Conservation (phyloP, 1,140 invertebrate species). For the Penaeus chinensis region DNA sequence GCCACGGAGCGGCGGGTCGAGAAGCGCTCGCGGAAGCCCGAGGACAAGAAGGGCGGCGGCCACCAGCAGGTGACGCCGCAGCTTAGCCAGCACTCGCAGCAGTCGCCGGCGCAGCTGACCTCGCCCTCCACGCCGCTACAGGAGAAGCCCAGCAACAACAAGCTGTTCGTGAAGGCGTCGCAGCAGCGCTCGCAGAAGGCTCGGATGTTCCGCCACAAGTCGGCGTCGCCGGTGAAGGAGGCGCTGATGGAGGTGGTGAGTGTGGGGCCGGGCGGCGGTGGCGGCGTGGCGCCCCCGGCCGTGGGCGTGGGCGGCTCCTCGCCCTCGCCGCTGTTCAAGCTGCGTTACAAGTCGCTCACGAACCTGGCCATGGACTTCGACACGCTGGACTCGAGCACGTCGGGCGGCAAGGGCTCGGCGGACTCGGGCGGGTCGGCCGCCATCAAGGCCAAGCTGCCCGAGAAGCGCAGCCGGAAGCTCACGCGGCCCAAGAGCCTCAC, state of each 20-base stretch:
- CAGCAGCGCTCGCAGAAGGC: constrained; percentile 58
- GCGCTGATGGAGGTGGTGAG: constrained; percentile 44
- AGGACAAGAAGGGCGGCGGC: constrained; percentile 32
- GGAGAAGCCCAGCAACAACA: constrained; percentile 49
- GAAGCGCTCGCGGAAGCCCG: constrained; percentile 40
- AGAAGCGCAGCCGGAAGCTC: constrained; percentile 75
- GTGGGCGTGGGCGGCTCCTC: constrained; percentile 65
- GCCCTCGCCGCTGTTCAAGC: constrained; percentile 83
- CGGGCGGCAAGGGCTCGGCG: constrained; percentile 84
- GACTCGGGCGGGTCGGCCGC: constrained; percentile 77
- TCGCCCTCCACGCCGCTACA: constrained; percentile 28
- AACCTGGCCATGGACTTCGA: constrained; percentile 85
- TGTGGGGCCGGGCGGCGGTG: constrained; percentile 65
- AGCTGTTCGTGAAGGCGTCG: constrained; percentile 63
- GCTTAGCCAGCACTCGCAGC: neutral
- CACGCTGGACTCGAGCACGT: constrained; percentile 88
- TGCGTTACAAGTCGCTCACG: constrained; percentile 84
- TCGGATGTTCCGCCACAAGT: constrained; percentile 73
- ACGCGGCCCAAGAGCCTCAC: constrained; percentile 80
- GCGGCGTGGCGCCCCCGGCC: constrained; percentile 67
- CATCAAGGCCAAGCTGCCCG: constrained; percentile 75
- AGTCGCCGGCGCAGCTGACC: constrained; percentile 13
- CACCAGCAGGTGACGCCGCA: neutral
- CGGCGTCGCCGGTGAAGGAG: constrained; percentile 77
- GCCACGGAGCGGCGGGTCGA: constrained; percentile 52